Percentiles rank a stretch among this genome's conserved stretches.
Evolutionary conservation across 2,797 vertebrate species (phyloP).

Genomic region (Anas acuta): DNA sequence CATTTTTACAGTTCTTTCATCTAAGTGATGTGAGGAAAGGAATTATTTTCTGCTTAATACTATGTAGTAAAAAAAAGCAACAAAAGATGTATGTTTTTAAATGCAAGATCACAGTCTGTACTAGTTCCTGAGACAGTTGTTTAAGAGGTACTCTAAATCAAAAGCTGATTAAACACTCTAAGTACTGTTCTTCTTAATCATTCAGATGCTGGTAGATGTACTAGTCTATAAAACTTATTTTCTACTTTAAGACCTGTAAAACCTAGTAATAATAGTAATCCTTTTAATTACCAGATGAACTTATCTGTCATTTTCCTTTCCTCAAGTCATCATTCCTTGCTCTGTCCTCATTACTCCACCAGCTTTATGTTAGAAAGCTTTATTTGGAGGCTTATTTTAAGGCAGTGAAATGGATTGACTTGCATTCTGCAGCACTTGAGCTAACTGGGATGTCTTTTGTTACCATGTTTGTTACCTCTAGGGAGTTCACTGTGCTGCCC

Average conservation of each 20-base stretch:
- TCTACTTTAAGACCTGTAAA: background rate
- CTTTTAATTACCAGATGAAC: background rate
- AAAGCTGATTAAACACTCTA: background rate
- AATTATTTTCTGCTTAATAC: background rate
- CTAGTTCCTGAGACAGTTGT: background rate
- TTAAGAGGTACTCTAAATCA: background rate
- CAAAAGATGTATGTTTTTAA: background rate
- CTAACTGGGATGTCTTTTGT: background rate
- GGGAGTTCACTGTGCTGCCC: background rate
- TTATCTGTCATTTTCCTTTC: background rate
- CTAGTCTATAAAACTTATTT: background rate
- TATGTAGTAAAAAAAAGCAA: background rate
- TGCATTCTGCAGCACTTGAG: background rate
- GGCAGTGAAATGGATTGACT: background rate
- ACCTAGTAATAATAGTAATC: no score
- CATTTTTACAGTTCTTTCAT: background rate
- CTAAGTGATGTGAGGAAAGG: background rate
- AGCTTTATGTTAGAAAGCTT: background rate
- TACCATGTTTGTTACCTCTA: rapidly evolving
- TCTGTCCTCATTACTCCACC: background rate
- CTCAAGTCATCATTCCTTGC: background rate
- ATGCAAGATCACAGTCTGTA: background rate
- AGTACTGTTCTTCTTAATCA: background rate
- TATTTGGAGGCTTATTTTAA: background rate
- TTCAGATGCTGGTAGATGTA: background rate